Percentiles rank a stretch among this genome's conserved stretches.
phyloP scores from a whole-genome alignment of 1,140 invertebrate genomes.

The Cardiocondyla obscurior region DNA sequence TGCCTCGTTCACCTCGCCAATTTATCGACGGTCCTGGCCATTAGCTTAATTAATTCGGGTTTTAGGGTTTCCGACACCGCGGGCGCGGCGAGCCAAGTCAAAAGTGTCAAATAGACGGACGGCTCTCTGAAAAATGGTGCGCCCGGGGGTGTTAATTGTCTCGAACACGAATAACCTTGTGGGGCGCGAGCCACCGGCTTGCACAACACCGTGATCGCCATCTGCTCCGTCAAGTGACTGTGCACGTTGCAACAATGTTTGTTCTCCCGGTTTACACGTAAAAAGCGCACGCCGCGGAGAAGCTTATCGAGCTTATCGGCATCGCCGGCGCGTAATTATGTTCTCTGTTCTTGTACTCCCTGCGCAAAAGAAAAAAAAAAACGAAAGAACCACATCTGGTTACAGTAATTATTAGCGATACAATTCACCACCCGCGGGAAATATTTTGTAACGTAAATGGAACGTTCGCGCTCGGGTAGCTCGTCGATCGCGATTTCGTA shows the following conservation, averaged over 20 bases:
- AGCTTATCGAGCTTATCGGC: constrained; percentile 36
- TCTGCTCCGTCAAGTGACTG: constrained; percentile 68
- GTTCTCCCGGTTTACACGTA: constrained; percentile 57
- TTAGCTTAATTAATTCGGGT: constrained; percentile 70
- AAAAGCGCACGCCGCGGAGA: constrained; percentile 41
- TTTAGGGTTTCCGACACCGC: constrained; percentile 46
- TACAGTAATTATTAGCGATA: constrained; percentile 9
- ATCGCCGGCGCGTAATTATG: constrained; percentile 8
- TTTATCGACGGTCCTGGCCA: constrained; percentile 53
- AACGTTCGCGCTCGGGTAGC: background rate
- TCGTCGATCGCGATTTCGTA: background rate
- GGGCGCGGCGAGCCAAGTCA: constrained; percentile 15
- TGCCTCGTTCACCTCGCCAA: constrained; percentile 46
- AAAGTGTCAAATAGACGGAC: constrained; percentile 68
- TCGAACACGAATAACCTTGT: constrained; percentile 64
- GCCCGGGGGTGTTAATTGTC: constrained; percentile 69
- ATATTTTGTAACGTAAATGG: constrained; percentile 8
- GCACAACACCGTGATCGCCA: constrained; percentile 67
- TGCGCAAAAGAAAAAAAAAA: too few species aligned
- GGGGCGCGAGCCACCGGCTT: constrained; percentile 63
- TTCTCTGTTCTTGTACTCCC: background rate
- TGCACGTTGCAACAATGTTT: constrained; percentile 68
- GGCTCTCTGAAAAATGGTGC: constrained; percentile 68
- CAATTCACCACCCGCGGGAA: background rate
- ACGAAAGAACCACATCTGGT: background rate